Evolutionary conservation across 2,113 vertebrate species (phyloP).

Genomic region (Oncorhynchus keta): DNA sequence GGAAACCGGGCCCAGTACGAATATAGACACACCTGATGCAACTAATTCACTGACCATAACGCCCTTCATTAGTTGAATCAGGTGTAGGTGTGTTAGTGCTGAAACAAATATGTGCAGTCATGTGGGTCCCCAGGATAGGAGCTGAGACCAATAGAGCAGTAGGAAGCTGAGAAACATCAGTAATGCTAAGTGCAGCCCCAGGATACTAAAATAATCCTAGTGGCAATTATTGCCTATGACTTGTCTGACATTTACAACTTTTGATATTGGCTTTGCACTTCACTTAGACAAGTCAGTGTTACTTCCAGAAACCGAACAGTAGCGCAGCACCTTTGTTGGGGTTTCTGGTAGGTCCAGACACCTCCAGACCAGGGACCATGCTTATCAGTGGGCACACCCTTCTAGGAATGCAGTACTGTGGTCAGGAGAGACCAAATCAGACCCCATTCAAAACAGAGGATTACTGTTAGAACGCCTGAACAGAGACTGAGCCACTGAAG

Average conservation of each 20-base stretch:
- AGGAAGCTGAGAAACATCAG: background rate
- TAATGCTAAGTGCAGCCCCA: background rate
- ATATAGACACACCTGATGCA: too few relatives aligned
- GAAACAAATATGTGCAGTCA: too few relatives aligned
- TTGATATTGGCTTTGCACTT: background rate
- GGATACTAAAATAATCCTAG: background rate
- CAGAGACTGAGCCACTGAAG: background rate
- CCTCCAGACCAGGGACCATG: slow-evolving; percentile 6
- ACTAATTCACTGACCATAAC: too few relatives aligned
- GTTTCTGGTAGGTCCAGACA: background rate
- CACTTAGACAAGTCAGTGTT: background rate
- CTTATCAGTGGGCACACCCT: background rate
- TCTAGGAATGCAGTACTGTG: background rate
- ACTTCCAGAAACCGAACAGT: background rate
- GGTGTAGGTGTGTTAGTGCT: background rate
- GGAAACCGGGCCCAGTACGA: too few relatives aligned
- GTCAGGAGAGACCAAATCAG: background rate
- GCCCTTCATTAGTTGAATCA: too few relatives aligned
- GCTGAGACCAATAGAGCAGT: background rate
- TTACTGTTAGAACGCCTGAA: background rate
- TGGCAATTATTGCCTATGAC: background rate
- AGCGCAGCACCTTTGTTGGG: slow-evolving; percentile 15
- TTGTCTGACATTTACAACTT: background rate
- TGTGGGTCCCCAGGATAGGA: too few relatives aligned
- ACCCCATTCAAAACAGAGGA: background rate